Percentiles rank a stretch among this genome's conserved stretches.
Conservation (phyloP, 2,113 vertebrate genomes). For the Lichenostomus cassidix region DNA sequence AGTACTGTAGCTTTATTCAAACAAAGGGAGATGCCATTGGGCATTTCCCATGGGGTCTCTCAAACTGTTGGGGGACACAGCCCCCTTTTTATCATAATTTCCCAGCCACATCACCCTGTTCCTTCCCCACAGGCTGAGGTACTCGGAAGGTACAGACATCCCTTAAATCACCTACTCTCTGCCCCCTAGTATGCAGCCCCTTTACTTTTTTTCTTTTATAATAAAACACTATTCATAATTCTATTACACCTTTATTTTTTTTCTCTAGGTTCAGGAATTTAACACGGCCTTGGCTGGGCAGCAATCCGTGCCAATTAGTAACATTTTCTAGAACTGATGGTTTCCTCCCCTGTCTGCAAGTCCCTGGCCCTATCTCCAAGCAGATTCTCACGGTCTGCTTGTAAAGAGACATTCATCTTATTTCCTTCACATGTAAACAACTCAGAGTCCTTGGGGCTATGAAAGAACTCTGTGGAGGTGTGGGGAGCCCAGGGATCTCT, state of each 20-base stretch:
- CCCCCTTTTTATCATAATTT: neutral
- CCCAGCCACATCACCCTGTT: neutral
- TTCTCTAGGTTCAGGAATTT: neutral
- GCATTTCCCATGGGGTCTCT: neutral
- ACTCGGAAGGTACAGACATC: neutral
- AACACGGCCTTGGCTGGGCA: neutral
- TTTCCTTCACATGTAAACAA: neutral
- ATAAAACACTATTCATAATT: neutral
- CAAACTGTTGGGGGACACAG: neutral
- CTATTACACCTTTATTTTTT: neutral
- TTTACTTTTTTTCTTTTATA: neutral
- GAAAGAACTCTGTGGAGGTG: neutral
- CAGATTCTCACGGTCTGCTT: neutral
- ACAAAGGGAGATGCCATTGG: neutral
- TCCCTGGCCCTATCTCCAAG: neutral
- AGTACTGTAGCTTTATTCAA: neutral
- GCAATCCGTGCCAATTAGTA: neutral
- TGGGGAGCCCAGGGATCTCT: neutral
- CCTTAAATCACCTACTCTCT: neutral
- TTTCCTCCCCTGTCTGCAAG: neutral
- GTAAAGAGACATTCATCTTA: neutral
- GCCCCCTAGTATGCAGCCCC: neutral
- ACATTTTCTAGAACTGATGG: neutral
- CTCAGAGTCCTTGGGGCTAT: neutral
- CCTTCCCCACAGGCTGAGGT: neutral